Conservation (phyloP, 2,113 vertebrate genomes). For the Scolopax mira region DNA sequence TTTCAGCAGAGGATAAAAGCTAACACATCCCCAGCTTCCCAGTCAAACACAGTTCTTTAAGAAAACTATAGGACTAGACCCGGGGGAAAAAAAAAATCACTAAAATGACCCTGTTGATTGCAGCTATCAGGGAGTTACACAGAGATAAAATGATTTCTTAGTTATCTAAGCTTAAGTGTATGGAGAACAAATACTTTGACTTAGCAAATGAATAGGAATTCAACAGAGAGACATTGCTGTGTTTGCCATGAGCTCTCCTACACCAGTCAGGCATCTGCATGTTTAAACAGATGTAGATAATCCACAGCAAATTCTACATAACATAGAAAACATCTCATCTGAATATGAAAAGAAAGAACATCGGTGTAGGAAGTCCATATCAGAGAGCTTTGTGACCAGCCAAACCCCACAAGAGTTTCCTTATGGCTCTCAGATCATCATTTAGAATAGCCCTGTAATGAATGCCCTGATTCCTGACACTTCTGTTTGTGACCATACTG, state of each 20-base stretch:
- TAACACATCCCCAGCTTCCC: not conserved
- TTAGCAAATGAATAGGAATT: not conserved
- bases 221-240: not conserved
- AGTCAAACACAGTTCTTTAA: not conserved
- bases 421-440: not conserved
- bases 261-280: not conserved
- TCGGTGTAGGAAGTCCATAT: not conserved
- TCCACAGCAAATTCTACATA: not conserved
- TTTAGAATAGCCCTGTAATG: not conserved
- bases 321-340: not conserved
- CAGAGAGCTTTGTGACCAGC: not conserved
- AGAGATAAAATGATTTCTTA: not conserved
- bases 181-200: not conserved
- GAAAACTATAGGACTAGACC: not conserved
- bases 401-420: not conserved
- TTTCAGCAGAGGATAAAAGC: not conserved
- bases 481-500: not conserved
- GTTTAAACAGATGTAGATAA: not conserved
- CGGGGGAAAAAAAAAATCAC: not conserved
- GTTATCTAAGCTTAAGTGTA: not conserved
- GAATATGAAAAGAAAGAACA: not conserved
- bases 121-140: not conserved
- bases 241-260: not conserved
- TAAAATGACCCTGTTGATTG: constrained; percentile 11
- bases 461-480: not conserved